phyloP scores from a whole-genome alignment of 92 coral and sea anemone species.

The Palythoa heliodiscus region DNA sequence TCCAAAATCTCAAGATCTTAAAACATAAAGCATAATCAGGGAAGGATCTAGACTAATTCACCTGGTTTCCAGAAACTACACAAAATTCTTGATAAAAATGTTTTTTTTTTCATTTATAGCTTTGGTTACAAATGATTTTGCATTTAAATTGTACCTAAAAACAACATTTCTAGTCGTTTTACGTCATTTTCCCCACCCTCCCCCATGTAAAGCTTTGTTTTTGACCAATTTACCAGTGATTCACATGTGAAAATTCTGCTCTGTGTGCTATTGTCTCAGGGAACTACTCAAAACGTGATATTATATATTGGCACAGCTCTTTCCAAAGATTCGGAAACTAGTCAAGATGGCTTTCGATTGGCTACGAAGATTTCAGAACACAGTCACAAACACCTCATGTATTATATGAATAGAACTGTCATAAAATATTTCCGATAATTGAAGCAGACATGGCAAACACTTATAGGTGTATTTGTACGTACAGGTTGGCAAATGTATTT shows the following conservation, averaged over 20 bases:
- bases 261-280: not conserved
- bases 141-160: too few species aligned
- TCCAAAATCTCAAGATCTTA: too few species aligned
- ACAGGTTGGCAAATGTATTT: too few species aligned
- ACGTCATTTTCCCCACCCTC: not conserved
- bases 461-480: too few species aligned
- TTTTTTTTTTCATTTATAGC: not conserved
- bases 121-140: not conserved
- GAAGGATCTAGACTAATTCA: too few species aligned
- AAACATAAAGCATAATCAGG: too few species aligned
- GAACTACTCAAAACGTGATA: conserved; percentile 1
- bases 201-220: not conserved
- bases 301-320: conserved; percentile 1
- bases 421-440: too few species aligned
- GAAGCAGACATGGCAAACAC: too few species aligned
- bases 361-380: not conserved
- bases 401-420: conserved; percentile 1
- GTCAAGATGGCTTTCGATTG: conserved; percentile 7
- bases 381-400: conserved; percentile 15
- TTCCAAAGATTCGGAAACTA: conserved; percentile 1
- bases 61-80: too few species aligned
- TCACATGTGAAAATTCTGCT: not conserved
- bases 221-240: conserved; percentile 8
- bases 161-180: not conserved
- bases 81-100: not conserved